Percentiles rank a stretch among this genome's conserved stretches.
Evolutionary conservation across 64 coral and sea anemone species (phyloP).

Genomic region (Actinia equina): DNA sequence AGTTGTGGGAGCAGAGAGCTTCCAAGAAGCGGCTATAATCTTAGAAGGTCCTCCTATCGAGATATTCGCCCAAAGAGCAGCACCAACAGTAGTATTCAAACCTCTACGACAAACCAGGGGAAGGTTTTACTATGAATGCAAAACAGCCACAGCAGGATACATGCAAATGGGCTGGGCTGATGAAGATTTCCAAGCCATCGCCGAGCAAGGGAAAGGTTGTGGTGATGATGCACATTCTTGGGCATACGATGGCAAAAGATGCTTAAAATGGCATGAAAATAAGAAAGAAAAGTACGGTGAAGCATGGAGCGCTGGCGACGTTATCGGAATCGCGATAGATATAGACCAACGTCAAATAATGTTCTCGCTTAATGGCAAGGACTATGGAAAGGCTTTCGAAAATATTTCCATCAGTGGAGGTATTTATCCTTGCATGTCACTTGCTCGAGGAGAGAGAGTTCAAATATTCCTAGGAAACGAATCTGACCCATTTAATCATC

Average conservation of each 20-base stretch:
- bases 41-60: conserved; percentile 65
- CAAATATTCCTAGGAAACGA: conserved; percentile 53
- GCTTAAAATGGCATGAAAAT: conserved; percentile 65
- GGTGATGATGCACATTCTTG: conserved; percentile 71
- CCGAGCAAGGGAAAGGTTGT: conserved; percentile 61
- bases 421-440: conserved; percentile 64
- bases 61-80: conserved; percentile 65
- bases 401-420: conserved; percentile 39
- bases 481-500: conserved; percentile 49
- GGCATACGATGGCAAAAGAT: conserved; percentile 67
- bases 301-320: conserved; percentile 53
- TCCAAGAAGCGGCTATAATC: conserved; percentile 56
- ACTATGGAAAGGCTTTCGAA: conserved; percentile 57
- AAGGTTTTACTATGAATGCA: conserved; percentile 77
- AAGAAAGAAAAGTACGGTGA: conserved; percentile 52
- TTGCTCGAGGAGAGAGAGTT: conserved; percentile 56
- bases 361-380: conserved; percentile 67
- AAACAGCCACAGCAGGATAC: conserved; percentile 50
- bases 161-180: conserved; percentile 78
- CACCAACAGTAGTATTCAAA: conserved; percentile 68
- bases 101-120: conserved; percentile 50
- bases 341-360: conserved; percentile 36
- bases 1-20: conserved; percentile 40
- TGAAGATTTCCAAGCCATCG: conserved; percentile 48
- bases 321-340: conserved; percentile 55